phyloP scores from a whole-genome alignment of 1,140 invertebrate genomes.

The Oreohelix idahoensis region DNA sequence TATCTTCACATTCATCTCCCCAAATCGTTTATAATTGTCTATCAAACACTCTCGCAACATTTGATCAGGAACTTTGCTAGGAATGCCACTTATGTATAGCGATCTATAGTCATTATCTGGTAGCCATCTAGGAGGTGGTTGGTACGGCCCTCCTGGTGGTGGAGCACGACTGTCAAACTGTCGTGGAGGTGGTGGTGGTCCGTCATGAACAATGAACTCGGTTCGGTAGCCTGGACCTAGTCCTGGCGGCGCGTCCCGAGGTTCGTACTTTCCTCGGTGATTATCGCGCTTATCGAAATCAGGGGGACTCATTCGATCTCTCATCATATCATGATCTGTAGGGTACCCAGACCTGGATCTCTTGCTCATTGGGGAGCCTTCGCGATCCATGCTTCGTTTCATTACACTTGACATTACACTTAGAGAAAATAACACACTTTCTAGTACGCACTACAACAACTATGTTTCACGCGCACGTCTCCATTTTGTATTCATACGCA shows the following conservation, averaged over 20 bases:
- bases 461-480: background rate
- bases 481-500: constrained; percentile 17
- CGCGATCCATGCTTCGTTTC: constrained; percentile 59
- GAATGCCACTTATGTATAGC: constrained; percentile 92
- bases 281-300: constrained; percentile 64
- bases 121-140: constrained; percentile 15
- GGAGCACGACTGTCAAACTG: constrained; percentile 25
- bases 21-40: constrained; percentile 95
- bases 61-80: constrained; percentile 93
- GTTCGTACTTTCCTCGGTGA: constrained; percentile 33
- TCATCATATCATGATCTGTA: constrained; percentile 69
- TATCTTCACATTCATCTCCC: constrained; percentile 94
- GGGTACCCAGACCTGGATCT: constrained; percentile 69
- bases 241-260: constrained; percentile 17
- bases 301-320: constrained; percentile 67
- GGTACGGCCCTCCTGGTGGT: constrained; percentile 16
- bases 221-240: constrained; percentile 14
- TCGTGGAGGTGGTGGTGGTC: constrained; percentile 26
- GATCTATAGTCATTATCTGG: constrained; percentile 83
- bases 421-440: background rate
- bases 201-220: constrained; percentile 38
- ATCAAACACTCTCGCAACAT: constrained; percentile 93
- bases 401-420: background rate
- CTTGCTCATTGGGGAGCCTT: constrained; percentile 75
- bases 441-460: background rate